Percentiles rank a stretch among this genome's conserved stretches.
phyloP scores from a whole-genome alignment of 1,140 invertebrate genomes.

The Araneus ventricosus region DNA sequence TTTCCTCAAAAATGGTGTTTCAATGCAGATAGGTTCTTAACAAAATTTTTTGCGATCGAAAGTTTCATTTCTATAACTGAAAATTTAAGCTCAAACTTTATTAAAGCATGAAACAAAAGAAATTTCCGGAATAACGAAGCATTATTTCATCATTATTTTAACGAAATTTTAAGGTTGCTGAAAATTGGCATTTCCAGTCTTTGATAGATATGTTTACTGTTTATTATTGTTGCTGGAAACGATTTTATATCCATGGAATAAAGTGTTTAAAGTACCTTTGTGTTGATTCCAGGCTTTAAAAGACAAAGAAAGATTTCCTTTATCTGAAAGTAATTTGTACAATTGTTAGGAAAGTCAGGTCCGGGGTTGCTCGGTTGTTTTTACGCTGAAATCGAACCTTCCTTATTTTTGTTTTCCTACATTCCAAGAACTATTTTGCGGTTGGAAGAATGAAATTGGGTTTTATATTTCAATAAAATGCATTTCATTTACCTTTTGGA shows the following conservation, averaged over 20 bases:
- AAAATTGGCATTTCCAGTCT: slow-evolving; percentile 27
- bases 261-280: too few species aligned
- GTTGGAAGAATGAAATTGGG: background rate
- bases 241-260: background rate
- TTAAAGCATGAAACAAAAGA: background rate
- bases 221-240: slow-evolving; percentile 30
- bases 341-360: background rate
- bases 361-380: background rate
- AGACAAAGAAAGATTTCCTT: slow-evolving; percentile 6
- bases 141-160: background rate
- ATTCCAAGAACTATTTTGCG: background rate
- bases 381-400: background rate
- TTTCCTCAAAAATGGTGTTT: too few species aligned
- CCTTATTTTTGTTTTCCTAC: background rate
- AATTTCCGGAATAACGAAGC: background rate
- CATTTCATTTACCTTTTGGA: background rate
- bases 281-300: background rate
- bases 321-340: slow-evolving; percentile 30
- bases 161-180: slow-evolving; percentile 12
- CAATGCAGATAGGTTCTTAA: too few species aligned
- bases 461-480: slow-evolving; percentile 30
- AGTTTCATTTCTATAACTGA: too few species aligned
- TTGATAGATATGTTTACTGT: background rate
- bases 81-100: too few species aligned
- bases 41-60: too few species aligned